phyloP scores from a whole-genome alignment of 2,888 invertebrate genomes.

The Sinotaia quadrata region DNA sequence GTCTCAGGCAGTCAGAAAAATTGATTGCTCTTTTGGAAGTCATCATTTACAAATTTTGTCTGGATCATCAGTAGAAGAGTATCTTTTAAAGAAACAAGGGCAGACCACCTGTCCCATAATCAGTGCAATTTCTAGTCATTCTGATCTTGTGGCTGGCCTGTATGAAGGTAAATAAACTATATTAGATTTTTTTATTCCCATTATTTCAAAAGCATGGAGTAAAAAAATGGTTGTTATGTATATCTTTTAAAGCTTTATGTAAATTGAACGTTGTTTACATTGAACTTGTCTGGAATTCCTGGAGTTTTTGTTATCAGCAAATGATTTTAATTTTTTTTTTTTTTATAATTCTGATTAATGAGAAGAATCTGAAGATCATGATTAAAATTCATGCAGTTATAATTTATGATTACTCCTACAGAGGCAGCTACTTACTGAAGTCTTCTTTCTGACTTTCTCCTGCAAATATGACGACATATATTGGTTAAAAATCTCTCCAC shows the following conservation, averaged over 20 bases:
- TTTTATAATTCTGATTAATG: background rate
- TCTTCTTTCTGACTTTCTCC: too few relatives aligned
- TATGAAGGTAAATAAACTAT: slow-evolving; percentile 32
- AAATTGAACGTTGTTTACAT: too few relatives aligned
- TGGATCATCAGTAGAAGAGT: slow-evolving; percentile 1
- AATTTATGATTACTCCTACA: too few relatives aligned
- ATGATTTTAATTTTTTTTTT: background rate
- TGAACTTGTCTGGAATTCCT: too few relatives aligned
- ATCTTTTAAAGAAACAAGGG: background rate
- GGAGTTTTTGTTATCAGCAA: background rate
- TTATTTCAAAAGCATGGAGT: background rate
- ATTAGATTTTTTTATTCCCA: background rate
- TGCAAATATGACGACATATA: too few relatives aligned
- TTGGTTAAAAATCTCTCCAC: too few relatives aligned
- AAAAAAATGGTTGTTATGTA: background rate
- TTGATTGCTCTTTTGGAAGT: background rate
- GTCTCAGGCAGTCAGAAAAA: background rate
- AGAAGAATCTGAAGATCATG: too few relatives aligned
- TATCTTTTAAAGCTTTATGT: too few relatives aligned
- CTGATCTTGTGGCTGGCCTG: slow-evolving; percentile 32
- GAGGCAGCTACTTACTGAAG: too few relatives aligned
- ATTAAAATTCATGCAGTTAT: too few relatives aligned
- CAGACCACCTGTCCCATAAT: background rate
- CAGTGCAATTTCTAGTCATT: slow-evolving; percentile 9
- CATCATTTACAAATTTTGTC: background rate